Percentiles rank a stretch among this genome's conserved stretches.
phyloP scores from a whole-genome alignment of 2,888 invertebrate genomes.

The Geophilus truncorum region DNA sequence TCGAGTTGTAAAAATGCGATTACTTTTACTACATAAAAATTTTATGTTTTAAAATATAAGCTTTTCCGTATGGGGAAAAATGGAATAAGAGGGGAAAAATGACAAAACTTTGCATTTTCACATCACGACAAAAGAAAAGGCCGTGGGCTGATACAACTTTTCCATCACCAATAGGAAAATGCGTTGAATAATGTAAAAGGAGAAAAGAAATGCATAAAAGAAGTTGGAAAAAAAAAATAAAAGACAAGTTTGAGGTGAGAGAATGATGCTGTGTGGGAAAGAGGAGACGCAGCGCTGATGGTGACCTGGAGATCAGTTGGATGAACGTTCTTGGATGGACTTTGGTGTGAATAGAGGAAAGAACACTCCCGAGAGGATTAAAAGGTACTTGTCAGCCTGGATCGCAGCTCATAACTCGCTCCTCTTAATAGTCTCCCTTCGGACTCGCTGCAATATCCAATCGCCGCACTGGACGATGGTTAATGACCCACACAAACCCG shows the following conservation, averaged over 20 bases:
- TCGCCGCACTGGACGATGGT: conserved; percentile 3
- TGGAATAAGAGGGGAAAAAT: neutral
- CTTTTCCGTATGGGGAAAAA: neutral
- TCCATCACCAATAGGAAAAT: conserved; percentile 4
- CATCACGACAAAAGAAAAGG: neutral
- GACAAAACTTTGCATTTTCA: neutral
- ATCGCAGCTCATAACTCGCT: conserved; percentile 12
- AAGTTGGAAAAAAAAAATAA: neutral
- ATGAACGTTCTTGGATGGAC: neutral
- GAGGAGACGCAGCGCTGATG: neutral
- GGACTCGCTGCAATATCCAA: neutral
- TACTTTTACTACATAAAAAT: neutral
- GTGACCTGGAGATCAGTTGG: neutral
- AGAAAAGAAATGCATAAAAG: neutral
- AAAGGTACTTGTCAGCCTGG: conserved; percentile 10
- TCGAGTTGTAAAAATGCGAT: neutral
- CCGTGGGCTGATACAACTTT: neutral
- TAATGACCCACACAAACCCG: neutral
- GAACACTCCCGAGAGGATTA: conserved; percentile 10
- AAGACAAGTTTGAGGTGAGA: neutral
- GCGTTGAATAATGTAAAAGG: conserved; percentile 1
- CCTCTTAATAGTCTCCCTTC: conserved; percentile 5
- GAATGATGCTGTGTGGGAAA: neutral
- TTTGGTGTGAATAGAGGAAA: conserved; percentile 2
- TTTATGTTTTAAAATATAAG: neutral